phyloP scores from a whole-genome alignment of 37 sponge, comb jelly and placozoan genomes.

The Petrosia ficiformis region DNA sequence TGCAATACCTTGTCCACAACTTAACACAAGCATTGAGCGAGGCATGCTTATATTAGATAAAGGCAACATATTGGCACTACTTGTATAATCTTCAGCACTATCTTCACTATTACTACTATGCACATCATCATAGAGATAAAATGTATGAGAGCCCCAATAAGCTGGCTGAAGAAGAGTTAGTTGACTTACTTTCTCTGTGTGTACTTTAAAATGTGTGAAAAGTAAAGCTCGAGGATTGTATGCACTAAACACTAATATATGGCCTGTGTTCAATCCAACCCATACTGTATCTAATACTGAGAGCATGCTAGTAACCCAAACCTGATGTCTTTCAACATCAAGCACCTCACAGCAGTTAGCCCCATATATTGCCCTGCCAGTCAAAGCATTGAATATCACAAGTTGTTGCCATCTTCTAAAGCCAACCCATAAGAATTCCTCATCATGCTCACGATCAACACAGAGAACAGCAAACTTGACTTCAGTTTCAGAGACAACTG shows the following conservation, averaged over 20 bases:
- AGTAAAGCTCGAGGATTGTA: slow-evolving; percentile 16
- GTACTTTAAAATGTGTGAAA: slow-evolving; percentile 42
- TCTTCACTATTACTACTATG: neutral
- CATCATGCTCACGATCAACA: slow-evolving; percentile 3
- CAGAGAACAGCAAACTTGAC: slow-evolving; percentile 24
- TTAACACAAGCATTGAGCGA: slow-evolving; percentile 18
- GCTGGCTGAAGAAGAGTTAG: slow-evolving; percentile 48
- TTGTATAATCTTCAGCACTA: neutral
- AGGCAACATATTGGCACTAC: neutral
- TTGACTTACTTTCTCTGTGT: slow-evolving; percentile 33
- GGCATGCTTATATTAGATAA: neutral
- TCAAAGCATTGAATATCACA: slow-evolving; percentile 16
- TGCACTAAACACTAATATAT: slow-evolving; percentile 40
- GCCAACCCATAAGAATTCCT: slow-evolving; percentile 40
- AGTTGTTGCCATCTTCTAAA: slow-evolving; percentile 36
- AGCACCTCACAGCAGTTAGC: slow-evolving; percentile 36
- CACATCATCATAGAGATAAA: neutral
- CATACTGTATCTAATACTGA: slow-evolving; percentile 59
- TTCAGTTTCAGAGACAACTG: slow-evolving; percentile 8
- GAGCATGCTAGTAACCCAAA: slow-evolving; percentile 31
- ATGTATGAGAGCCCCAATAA: slow-evolving; percentile 4
- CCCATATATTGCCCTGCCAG: slow-evolving; percentile 18
- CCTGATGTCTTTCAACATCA: neutral
- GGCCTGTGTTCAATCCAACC: slow-evolving; percentile 62
- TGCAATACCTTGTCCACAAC: slow-evolving; percentile 45